Evolutionary conservation across 1,140 invertebrate species (phyloP), one percentile per base, ranked within the genome.

Genomic region (Coelopa frigida): DNA sequence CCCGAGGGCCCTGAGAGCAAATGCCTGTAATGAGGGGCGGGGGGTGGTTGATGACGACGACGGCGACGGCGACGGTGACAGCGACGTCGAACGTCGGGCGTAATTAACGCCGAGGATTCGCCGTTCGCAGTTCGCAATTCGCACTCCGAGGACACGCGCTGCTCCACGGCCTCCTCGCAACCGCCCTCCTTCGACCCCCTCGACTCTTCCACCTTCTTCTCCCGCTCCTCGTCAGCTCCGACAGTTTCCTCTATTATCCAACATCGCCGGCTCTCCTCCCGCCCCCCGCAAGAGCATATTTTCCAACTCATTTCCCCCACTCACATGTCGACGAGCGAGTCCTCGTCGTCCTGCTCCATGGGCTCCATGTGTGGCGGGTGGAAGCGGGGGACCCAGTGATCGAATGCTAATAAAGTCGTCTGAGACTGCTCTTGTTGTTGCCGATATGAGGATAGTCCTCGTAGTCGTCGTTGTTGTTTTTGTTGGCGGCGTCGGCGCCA

Each of bases 401-500:
- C 58, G 53, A 54, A 57, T 53, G 62, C 62, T 65, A 66, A 66
- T 62, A 61, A 65, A 60, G 53, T 38, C 51, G 61, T 59, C 55
- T 54, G 45, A 17, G 42, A 32, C 37, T 26, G 33, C 22, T 21
- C 35, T 36, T 21, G 41, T 23, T 32, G 40, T 15, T 35, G 23
- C 48, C 24, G 22, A 14, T 42, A 17, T 11, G 10, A 29, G 23
- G 17, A 15, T 42, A 37, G 22, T 37, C 35, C 18, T 37, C 22
- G 18, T 17, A 37, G 18, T 36, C 4, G 15, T 37, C 22, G 18
- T 17, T 37, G 14, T 37, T 37, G 6, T 37, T 12, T 37, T 21
- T 38, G n/a, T 38, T 41, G 18, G 18, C 37, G 46, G 45, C 23
- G 37, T 43, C 49, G 59, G 54, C 61, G 62, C 62, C 62, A 66